A percentile compares a stretch with the other conserved stretches of the same genome.
phyloP scores from a whole-genome alignment of 2,113 vertebrate genomes.

The Malurus elegans region DNA sequence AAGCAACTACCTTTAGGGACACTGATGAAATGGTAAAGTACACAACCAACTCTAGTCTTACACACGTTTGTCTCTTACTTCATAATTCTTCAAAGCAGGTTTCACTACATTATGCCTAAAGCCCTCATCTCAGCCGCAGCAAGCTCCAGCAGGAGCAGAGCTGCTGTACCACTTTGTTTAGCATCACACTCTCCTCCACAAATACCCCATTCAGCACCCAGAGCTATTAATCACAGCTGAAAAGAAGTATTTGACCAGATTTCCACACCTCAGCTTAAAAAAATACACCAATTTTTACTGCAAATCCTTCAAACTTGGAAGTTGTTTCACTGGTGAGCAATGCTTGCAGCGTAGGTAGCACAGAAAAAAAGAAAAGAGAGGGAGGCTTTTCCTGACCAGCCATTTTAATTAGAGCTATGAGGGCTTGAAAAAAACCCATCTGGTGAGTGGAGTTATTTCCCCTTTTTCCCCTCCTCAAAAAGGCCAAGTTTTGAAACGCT shows the following conservation, averaged over 20 bases:
- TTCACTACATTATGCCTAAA: not conserved
- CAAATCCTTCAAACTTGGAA: not conserved
- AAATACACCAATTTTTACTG: not conserved
- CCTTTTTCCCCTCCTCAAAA: not conserved
- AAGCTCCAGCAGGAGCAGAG: not conserved
- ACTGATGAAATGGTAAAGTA: not conserved
- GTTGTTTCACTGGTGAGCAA: not conserved
- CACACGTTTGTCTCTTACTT: not conserved
- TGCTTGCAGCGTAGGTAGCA: not conserved
- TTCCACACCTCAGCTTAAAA: constrained; percentile 8
- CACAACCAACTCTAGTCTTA: not conserved
- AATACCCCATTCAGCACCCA: not conserved
- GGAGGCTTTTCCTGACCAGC: constrained; percentile 35
- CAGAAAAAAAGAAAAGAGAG: constrained; percentile 25
- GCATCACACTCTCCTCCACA: not conserved
- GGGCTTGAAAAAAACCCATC: not conserved
- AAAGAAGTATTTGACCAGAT: not conserved
- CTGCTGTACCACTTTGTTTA: not conserved
- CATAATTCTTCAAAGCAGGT: not conserved
- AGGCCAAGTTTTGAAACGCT: not conserved
- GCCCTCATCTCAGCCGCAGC: not conserved
- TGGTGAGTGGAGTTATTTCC: not conserved
- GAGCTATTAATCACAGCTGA: not conserved
- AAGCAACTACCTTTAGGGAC: not conserved
- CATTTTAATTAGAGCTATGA: constrained; percentile 25